A percentile compares a stretch with the other conserved stretches of the same genome.
Evolutionary conservation across 2,888 invertebrate genomes (phyloP).

Genomic region (Cephalotes varians): DNA sequence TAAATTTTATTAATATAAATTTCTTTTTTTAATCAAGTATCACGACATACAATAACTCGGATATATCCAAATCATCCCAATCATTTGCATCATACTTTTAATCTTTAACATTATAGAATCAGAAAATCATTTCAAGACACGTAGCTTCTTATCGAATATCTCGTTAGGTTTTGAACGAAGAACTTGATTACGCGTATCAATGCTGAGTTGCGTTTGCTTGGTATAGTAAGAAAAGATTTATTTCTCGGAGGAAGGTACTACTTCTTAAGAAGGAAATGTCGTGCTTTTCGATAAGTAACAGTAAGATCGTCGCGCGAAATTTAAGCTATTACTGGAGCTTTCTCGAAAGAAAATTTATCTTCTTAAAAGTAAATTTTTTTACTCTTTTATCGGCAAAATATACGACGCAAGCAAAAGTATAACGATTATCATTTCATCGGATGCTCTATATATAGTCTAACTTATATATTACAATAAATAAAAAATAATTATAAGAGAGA

Average conservation of each 20-base stretch:
- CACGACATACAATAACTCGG: slow-evolving; percentile 2
- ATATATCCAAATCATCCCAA: slow-evolving; percentile 15
- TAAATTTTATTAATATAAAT: too few relatives aligned
- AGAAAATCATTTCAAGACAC: slow-evolving; percentile 39
- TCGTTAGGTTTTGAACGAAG: background rate
- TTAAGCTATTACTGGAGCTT: slow-evolving; percentile 47
- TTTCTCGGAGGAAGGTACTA: slow-evolving; percentile 5
- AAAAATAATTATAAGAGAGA: background rate
- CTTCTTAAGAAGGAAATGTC: slow-evolving; percentile 14
- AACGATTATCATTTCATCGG: slow-evolving; percentile 31
- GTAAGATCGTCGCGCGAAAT: slow-evolving; percentile 29
- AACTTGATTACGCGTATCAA: slow-evolving; percentile 14
- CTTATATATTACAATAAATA: background rate
- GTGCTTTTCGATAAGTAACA: slow-evolving; percentile 38
- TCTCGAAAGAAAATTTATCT: slow-evolving; percentile 36
- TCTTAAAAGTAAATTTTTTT: slow-evolving; percentile 24
- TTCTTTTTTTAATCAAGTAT: slow-evolving; percentile 53
- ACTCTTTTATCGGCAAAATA: background rate
- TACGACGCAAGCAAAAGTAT: background rate
- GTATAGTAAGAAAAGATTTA: slow-evolving; percentile 23
- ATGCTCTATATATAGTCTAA: slow-evolving; percentile 23
- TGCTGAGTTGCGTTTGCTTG: slow-evolving; percentile 12
- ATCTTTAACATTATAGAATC: slow-evolving; percentile 44
- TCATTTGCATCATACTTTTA: slow-evolving; percentile 45
- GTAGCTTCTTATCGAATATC: background rate